These are phyloP conservation scores for Andinoacara biseriatus DNA, from an alignment of 2,113 vertebrate species.

Conservation along the genomic window DNA sequence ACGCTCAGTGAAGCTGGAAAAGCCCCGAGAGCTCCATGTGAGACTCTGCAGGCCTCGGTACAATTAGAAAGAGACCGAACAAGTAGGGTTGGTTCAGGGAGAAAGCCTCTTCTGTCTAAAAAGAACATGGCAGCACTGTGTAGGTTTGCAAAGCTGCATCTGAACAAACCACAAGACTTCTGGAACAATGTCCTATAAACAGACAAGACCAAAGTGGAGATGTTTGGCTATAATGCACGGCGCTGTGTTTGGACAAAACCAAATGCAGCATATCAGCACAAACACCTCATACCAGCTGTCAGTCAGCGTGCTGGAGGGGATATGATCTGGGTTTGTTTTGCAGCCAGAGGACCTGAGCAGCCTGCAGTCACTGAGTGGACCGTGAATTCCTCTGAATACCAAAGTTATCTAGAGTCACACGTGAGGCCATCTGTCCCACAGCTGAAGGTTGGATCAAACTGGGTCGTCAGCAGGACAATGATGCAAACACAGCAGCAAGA, in stretches of 20 bases:
- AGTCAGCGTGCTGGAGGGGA: not conserved
- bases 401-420: not conserved
- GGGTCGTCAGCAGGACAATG: too few relatives aligned
- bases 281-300: not conserved
- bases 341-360: not conserved
- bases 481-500: too few relatives aligned
- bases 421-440: too few relatives aligned
- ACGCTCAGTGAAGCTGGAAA: not conserved
- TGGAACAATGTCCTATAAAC: not conserved
- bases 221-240: not conserved
- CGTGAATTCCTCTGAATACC: not conserved
- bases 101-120: not conserved
- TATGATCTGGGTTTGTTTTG: not conserved
- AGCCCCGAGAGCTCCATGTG: fast-evolving
- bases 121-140: fast-evolving
- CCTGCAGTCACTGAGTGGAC: not conserved
- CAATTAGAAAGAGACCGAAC: not conserved
- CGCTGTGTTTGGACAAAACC: fast-evolving
- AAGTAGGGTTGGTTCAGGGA: not conserved
- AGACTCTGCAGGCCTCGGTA: not conserved
- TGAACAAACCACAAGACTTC: not conserved
- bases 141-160: not conserved
- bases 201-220: not conserved
- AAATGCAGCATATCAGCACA: not conserved
- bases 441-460: too few relatives aligned